Conservation (phyloP, 2,888 invertebrate species). For the Dioctria linearis region DNA sequence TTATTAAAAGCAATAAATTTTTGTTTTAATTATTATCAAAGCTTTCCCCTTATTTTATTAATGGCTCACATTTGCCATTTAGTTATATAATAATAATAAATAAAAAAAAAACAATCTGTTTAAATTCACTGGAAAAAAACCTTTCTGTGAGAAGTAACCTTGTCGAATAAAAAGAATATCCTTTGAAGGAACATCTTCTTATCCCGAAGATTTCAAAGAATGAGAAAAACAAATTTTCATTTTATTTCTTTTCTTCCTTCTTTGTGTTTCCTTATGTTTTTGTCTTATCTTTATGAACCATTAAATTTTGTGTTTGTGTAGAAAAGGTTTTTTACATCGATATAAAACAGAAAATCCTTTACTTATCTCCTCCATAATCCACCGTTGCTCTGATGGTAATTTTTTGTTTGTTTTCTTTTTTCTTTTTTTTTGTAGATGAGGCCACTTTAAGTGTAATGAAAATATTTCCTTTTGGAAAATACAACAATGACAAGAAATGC, state of each 20-base stretch:
- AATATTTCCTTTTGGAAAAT: not conserved
- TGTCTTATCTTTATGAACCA: slow-evolving; percentile 48
- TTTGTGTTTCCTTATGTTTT: slow-evolving; percentile 25
- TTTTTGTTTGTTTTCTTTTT: not conserved
- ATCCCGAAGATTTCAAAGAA: slow-evolving; percentile 12
- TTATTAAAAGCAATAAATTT: too few relatives aligned
- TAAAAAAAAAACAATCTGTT: too few relatives aligned
- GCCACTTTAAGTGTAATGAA: slow-evolving; percentile 32
- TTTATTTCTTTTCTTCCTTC: slow-evolving; percentile 16
- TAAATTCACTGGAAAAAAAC: not conserved
- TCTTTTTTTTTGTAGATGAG: not conserved
- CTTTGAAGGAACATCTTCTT: slow-evolving; percentile 18
- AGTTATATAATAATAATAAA: too few relatives aligned
- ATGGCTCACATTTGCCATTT: too few relatives aligned
- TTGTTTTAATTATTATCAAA: too few relatives aligned
- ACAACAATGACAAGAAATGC: not conserved
- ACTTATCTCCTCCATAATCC: not conserved
- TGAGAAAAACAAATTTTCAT: slow-evolving; percentile 40
- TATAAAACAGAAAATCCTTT: slow-evolving; percentile 39
- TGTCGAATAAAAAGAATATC: slow-evolving; percentile 31
- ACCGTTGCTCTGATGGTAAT: not conserved
- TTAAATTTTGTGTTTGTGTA: slow-evolving; percentile 37
- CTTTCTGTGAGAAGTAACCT: slow-evolving; percentile 33
- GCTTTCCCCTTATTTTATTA: too few relatives aligned
- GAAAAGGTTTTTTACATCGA: slow-evolving; percentile 26